phyloP scores from a whole-genome alignment of 2,888 invertebrate species.

The Meghimatium bilineatum region DNA sequence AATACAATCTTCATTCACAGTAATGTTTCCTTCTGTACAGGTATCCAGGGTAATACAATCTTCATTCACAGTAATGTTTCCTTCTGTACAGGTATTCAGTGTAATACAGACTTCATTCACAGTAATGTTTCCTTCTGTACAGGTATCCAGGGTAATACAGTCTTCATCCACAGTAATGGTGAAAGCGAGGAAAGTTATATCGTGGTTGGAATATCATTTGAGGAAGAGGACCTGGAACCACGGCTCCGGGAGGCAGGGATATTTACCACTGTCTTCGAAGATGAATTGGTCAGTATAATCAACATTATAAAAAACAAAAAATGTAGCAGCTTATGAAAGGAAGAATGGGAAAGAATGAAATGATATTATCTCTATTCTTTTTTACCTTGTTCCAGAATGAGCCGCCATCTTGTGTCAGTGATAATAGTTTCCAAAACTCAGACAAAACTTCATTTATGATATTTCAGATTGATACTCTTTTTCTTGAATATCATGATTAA shows the following conservation, averaged over 20 bases:
- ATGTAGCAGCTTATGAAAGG: no score
- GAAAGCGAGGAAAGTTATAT: slow-evolving; percentile 26
- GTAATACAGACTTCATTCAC: no score
- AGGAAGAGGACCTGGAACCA: not conserved
- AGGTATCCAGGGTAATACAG: slow-evolving; percentile 10
- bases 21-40: slow-evolving; percentile 9
- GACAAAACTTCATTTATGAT: no score
- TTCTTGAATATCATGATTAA: no score
- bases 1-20: slow-evolving; percentile 13
- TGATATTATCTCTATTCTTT: no score
- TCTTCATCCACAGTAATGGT: slow-evolving; percentile 25
- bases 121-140: not conserved
- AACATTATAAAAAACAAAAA: no score
- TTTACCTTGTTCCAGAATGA: no score
- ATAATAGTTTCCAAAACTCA: no score
- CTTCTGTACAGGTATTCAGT: no score
- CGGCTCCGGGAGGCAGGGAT: not conserved
- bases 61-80: slow-evolving; percentile 31
- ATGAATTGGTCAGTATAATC: slow-evolving; percentile 22
- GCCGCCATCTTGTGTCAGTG: no score
- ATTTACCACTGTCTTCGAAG: not conserved
- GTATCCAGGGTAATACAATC: not conserved
- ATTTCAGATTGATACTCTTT: no score
- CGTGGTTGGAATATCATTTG: not conserved
- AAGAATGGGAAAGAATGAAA: no score